Evolutionary conservation across 2,797 vertebrate genomes (phyloP).

Genomic region (Neosilurus hyrtlii): DNA sequence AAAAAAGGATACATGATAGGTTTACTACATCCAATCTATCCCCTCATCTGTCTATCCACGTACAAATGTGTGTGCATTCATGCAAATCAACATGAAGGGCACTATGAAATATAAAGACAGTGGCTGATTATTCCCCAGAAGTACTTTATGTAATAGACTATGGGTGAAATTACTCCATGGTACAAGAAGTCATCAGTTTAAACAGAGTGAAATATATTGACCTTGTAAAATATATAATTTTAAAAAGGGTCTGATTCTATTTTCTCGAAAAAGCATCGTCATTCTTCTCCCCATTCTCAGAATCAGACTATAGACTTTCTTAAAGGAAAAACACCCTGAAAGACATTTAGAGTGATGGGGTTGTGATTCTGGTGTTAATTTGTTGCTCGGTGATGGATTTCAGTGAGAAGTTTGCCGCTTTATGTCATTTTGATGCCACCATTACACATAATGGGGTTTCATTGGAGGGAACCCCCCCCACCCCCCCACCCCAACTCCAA

Average conservation of each 20-base stretch:
- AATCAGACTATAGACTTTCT: too few species aligned
- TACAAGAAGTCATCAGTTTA: slow-evolving; percentile 2
- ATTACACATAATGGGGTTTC: background rate
- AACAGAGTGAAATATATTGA: slow-evolving; percentile 4
- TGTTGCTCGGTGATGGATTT: background rate
- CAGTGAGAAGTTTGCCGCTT: background rate
- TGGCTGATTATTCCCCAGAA: slow-evolving; percentile 3
- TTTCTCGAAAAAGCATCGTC: background rate
- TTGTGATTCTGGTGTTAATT: background rate
- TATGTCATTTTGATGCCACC: background rate
- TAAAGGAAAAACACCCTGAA: background rate
- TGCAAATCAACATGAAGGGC: background rate
- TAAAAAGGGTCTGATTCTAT: background rate
- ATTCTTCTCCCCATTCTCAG: background rate
- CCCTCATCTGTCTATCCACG: background rate
- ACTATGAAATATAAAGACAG: slow-evolving; percentile 5
- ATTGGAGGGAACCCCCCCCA: background rate
- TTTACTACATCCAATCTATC: background rate
- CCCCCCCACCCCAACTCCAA: too few species aligned
- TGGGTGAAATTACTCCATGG: background rate
- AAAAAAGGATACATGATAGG: background rate
- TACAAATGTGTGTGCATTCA: background rate
- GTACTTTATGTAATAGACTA: slow-evolving; percentile 5
- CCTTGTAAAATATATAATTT: slow-evolving; percentile 1
- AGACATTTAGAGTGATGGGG: background rate